Conservation (phyloP, 2,888 invertebrate genomes). For the Caenorhabditis sp. region DNA sequence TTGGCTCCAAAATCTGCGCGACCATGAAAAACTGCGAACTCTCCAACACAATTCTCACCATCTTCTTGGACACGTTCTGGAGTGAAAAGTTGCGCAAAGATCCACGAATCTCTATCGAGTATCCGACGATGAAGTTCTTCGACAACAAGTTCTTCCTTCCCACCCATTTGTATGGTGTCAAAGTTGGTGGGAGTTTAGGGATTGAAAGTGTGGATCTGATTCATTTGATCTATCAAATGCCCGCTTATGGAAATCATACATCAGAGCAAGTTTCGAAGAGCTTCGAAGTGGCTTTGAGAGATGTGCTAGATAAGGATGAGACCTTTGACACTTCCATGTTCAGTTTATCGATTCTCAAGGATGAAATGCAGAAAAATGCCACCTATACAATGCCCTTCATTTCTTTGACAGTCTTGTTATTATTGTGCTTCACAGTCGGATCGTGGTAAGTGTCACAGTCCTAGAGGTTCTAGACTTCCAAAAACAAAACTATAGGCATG, state of each 20-base stretch:
- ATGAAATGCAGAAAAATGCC: conserved; percentile 70
- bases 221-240: conserved; percentile 65
- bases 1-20: conserved; percentile 66
- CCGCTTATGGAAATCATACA: conserved; percentile 59
- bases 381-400: conserved; percentile 70
- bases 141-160: conserved; percentile 70
- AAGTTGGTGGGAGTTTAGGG: conserved; percentile 44
- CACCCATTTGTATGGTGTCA: conserved; percentile 69
- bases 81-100: conserved; percentile 67
- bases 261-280: conserved; percentile 63
- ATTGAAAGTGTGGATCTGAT: conserved; percentile 64
- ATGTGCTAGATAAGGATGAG: conserved; percentile 47
- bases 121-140: conserved; percentile 69
- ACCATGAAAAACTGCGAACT: conserved; percentile 60
- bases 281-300: conserved; percentile 57
- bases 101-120: conserved; percentile 62
- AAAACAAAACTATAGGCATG: no score
- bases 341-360: conserved; percentile 65
- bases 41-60: conserved; percentile 65
- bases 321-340: conserved; percentile 53
- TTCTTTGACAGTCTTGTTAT: conserved; percentile 64
- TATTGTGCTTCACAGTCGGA: conserved; percentile 66
- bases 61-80: conserved; percentile 68
- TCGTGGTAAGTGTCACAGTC: conserved; percentile 65
- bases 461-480: background rate